Conservation (phyloP, 2,113 vertebrate species). For the Meriones unguiculatus region DNA sequence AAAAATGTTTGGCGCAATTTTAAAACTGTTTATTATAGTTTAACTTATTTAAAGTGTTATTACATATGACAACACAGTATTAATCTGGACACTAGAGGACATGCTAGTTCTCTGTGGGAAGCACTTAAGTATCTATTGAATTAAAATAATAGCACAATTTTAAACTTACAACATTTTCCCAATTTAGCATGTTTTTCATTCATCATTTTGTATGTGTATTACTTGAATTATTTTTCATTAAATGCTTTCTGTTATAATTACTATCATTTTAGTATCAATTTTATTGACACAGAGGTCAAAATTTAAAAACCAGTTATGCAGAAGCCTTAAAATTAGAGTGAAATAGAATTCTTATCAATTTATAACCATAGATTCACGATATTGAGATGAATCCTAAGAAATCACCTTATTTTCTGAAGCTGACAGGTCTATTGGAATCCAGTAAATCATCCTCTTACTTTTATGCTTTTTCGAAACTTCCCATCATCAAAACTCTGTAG, state of each 20-base stretch:
- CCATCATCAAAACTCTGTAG: not conserved
- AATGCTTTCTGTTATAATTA: not conserved
- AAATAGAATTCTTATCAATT: slow-evolving; percentile 4
- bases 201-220: slow-evolving; percentile 20
- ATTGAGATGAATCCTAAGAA: not conserved
- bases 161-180: slow-evolving; percentile 31
- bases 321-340: slow-evolving; percentile 28
- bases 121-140: not conserved
- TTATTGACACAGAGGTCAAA: slow-evolving; percentile 1
- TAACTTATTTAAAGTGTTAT: slow-evolving; percentile 19
- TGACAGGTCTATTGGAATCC: not conserved
- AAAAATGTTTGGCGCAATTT: not conserved
- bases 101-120: not conserved
- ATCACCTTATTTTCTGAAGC: not conserved
- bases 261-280: slow-evolving; percentile 14
- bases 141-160: not conserved
- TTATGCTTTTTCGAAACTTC: not conserved
- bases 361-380: not conserved
- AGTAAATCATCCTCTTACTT: not conserved
- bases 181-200: slow-evolving; percentile 23
- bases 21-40: not conserved
- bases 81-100: not conserved
- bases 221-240: slow-evolving; percentile 39
- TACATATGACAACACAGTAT: not conserved
- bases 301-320: slow-evolving; percentile 27